These are phyloP conservation scores for Montipora cactus DNA, from an alignment of 64 coral and sea anemone genomes.

Conservation along the genomic window DNA sequence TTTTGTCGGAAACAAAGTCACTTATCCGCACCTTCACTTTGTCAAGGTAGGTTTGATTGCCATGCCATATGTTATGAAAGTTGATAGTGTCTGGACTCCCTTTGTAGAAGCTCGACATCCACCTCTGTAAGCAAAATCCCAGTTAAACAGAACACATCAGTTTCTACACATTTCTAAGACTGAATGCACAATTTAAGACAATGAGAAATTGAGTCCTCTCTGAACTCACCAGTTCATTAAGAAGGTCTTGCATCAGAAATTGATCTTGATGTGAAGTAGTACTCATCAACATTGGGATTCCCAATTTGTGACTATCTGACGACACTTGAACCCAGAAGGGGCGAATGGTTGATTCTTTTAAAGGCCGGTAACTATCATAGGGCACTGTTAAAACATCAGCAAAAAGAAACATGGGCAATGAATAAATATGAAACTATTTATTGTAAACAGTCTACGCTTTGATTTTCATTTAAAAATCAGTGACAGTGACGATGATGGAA, in stretches of 20 bases:
- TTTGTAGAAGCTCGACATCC: constrained; percentile 98
- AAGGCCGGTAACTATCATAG: constrained; percentile 90
- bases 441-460: too few species aligned
- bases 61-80: constrained; percentile 90
- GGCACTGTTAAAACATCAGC: constrained; percentile 63
- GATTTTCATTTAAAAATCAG: background rate
- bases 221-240: constrained; percentile 86
- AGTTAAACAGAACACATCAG: background rate
- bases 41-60: constrained; percentile 86
- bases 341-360: constrained; percentile 88
- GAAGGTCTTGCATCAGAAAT: constrained; percentile 89
- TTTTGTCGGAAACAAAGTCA: too few species aligned
- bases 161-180: background rate
- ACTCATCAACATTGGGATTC: constrained; percentile 88
- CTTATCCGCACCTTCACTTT: constrained; percentile 89
- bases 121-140: constrained; percentile 47
- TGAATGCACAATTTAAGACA: background rate
- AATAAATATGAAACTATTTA: too few species aligned
- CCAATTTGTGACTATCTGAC: constrained; percentile 61
- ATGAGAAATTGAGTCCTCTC: background rate
- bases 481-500: background rate
- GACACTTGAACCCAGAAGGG: constrained; percentile 90
- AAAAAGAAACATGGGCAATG: background rate
- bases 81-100: constrained; percentile 93
- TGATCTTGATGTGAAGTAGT: constrained; percentile 85